Conservation (phyloP, 2,113 vertebrate genomes). For the Sus scrofa region DNA sequence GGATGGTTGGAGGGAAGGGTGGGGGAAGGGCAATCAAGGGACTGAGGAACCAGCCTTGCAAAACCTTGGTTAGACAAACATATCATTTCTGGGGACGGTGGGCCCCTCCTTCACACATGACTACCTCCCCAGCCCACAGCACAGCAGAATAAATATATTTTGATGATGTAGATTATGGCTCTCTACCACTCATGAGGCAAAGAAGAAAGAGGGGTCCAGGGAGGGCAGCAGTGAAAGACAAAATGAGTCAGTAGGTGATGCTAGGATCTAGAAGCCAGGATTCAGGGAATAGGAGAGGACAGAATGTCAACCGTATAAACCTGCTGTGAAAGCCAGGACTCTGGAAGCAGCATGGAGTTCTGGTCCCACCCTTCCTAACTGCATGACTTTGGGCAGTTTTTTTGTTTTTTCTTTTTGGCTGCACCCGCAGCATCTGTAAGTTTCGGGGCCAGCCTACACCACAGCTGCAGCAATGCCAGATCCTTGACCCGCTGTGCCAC, state of each 20-base stretch:
- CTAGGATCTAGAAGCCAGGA: not conserved
- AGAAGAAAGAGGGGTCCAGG: not conserved
- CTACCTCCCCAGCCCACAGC: not conserved
- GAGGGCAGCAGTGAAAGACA: accelerated
- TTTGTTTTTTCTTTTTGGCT: no score
- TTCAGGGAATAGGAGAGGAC: not conserved
- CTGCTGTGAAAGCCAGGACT: not conserved
- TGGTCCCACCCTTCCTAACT: not conserved
- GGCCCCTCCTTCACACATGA: not conserved
- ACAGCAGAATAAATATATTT: not conserved
- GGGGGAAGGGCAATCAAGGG: not conserved
- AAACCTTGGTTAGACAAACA: not conserved
- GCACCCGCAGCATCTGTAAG: no score
- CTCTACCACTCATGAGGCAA: not conserved
- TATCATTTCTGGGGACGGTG: not conserved
- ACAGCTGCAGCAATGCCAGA: no score
- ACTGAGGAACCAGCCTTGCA: not conserved
- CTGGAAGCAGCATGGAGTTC: not conserved
- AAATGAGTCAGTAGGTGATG: no score
- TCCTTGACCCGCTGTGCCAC: no score
- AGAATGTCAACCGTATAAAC: no score
- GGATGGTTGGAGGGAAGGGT: not conserved
- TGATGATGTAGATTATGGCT: not conserved
- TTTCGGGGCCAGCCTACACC: no score
- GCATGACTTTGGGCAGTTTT: not conserved